These are phyloP conservation scores for Hetaerina titia DNA, from an alignment of 2,888 invertebrate species.

Conservation along the genomic window DNA sequence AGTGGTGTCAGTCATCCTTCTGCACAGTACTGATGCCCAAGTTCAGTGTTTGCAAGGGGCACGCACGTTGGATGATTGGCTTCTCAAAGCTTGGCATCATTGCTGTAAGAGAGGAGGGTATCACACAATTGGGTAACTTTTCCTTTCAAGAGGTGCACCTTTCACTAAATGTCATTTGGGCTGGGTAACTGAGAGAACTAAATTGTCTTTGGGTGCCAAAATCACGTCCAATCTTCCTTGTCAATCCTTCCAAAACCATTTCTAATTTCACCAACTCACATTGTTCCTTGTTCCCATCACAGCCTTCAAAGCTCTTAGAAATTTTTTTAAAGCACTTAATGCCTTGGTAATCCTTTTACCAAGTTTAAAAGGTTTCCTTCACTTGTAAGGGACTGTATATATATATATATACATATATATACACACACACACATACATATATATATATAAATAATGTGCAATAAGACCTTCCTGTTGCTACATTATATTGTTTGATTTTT, in stretches of 20 bases:
- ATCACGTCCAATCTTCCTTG: conserved; percentile 40
- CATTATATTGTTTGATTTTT: conserved; percentile 29
- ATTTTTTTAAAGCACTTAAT: conserved; percentile 41
- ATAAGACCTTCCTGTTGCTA: conserved; percentile 49
- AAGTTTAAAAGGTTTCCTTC: conserved; percentile 46
- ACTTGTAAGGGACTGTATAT: conserved; percentile 23
- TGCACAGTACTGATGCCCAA: not conserved
- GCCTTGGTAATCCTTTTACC: conserved; percentile 58
- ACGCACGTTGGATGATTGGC: not conserved
- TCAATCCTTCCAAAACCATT: conserved; percentile 41
- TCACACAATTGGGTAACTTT: not conserved
- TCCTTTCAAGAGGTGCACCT: not conserved
- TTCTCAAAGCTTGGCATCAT: not conserved
- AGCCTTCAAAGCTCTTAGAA: conserved; percentile 43
- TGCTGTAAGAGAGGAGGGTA: not conserved
- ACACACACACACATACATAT: not conserved
- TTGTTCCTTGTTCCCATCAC: not conserved
- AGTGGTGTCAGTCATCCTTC: not conserved
- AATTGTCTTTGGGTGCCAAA: conserved; percentile 46
- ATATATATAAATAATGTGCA: conserved; percentile 24
- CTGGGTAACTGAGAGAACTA: not conserved
- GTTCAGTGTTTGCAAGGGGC: not conserved
- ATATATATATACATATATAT: not conserved
- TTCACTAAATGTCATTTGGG: not conserved
- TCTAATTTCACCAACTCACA: conserved; percentile 4